These are phyloP conservation scores for Pseudomyrmex flavicornis DNA, from an alignment of 1,140 invertebrate species.

Conservation along the genomic window DNA sequence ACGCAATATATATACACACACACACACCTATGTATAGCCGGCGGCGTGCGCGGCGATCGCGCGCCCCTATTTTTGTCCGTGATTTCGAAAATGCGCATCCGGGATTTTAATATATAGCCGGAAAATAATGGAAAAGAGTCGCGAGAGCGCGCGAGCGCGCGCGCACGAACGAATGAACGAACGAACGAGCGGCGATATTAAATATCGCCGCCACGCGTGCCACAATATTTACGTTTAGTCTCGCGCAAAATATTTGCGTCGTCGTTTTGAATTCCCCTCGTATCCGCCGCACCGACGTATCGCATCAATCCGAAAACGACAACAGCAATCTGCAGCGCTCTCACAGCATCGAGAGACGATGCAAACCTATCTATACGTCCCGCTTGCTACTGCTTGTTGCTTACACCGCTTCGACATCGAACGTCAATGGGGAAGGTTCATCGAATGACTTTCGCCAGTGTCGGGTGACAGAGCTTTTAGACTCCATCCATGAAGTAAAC, in stretches of 20 bases:
- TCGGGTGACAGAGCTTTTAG: conserved; percentile 71
- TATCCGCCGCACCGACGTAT: conserved; percentile 33
- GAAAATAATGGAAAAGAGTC: conserved; percentile 53
- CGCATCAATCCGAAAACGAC: conserved; percentile 36
- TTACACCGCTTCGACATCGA: conserved; percentile 9
- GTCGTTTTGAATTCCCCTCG: conserved; percentile 5
- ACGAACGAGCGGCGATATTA: conserved; percentile 32
- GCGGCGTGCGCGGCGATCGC: conserved; percentile 7
- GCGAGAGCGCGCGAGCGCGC: conserved; percentile 1
- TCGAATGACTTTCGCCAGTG: conserved; percentile 63
- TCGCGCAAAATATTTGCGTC: conserved; percentile 67
- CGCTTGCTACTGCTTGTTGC: not conserved
- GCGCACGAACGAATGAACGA: not conserved
- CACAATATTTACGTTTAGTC: conserved; percentile 71
- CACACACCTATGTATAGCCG: not conserved
- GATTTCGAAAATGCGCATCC: conserved; percentile 64
- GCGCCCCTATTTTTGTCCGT: conserved; percentile 45
- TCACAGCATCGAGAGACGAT: conserved; percentile 11
- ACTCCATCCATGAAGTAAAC: conserved; percentile 63
- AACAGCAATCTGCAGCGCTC: conserved; percentile 32
- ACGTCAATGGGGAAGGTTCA: conserved; percentile 35
- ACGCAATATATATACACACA: too few species aligned
- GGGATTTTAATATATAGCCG: conserved; percentile 62
- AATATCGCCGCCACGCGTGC: conserved; percentile 46
- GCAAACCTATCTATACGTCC: not conserved